Evolutionary conservation across 1,140 invertebrate genomes (phyloP), one percentile per base, ranked within the genome.

Genomic region (Probaryconus sp.): DNA sequence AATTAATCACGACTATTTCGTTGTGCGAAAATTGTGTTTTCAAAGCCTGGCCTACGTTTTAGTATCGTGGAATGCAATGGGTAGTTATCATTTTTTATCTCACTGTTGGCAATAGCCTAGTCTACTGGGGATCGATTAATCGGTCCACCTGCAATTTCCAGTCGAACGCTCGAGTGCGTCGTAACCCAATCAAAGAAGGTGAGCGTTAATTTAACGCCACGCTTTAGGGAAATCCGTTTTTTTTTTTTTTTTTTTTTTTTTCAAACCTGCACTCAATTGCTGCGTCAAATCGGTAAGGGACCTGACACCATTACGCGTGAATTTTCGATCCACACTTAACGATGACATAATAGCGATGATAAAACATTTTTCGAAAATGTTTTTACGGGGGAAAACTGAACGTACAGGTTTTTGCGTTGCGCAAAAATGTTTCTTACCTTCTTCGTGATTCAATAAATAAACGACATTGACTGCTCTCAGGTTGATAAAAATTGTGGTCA

Each of bases 121-220:
- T 79, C 67, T 61, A 55, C 75, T 64, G 68, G 64, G 69, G 67
- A 79, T 82, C 83, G 74, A 82, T 83, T 80, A 83, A 84, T 81
- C 79, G 76, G 72, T 37, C 77, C 72, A 83, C 71, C 75, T 78
- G 71, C 79, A 78, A 83, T 83, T 84, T 81, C 77, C 79, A 75
- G 63, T 80, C 70, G 80, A 79, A 51, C 73, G 72, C 47, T 47
- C 60, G 53, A 60, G 63, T 53, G 65, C 68, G 47, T 48, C 58
- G 77, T 64, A 69, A 77, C 75, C 77, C 81, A 85, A 84, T 84
- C 82, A 80, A 72, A 81, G 72, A 74, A 64, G 43, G 75, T 74
- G 75, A 85, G 82, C 81, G 81, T 85, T 85, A 85, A 85, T 85
- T 85, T 83, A 84, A 85, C 83, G 81, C 79, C 77, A 84, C 78